phyloP scores from a whole-genome alignment of 2,797 vertebrate genomes.

The Phrynocephalus guinanensis region DNA sequence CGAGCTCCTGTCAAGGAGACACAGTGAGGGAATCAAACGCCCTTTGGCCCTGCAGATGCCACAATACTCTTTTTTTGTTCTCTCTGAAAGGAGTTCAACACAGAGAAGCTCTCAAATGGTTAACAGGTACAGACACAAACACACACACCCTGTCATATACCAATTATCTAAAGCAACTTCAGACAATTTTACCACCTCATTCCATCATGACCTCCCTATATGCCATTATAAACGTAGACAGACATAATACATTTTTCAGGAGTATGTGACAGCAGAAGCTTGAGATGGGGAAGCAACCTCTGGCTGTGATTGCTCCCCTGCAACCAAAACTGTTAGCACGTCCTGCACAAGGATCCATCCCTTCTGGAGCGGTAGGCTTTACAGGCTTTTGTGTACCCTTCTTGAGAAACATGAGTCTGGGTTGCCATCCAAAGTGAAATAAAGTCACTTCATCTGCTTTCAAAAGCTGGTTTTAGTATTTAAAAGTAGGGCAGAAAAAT shows the following conservation, averaged over 20 bases:
- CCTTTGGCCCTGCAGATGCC: no score
- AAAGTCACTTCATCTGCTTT: background rate
- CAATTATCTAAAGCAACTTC: rapidly evolving
- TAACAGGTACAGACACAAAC: background rate
- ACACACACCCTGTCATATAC: background rate
- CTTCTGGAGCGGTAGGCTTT: background rate
- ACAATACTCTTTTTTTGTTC: no score
- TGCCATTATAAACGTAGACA: background rate
- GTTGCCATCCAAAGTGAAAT: background rate
- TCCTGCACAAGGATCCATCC: background rate
- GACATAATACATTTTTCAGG: background rate
- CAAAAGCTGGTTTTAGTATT: background rate
- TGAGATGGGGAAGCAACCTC: background rate
- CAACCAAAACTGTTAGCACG: background rate
- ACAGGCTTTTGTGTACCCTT: background rate
- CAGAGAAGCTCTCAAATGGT: background rate
- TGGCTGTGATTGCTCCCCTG: background rate
- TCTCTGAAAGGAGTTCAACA: background rate
- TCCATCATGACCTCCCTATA: background rate
- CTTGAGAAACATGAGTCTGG: background rate
- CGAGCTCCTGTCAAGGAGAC: no score
- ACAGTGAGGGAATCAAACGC: no score
- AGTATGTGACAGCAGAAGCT: background rate
- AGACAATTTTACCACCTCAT: background rate
- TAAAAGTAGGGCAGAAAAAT: no score